Percentiles rank a stretch among this genome's conserved stretches.
These are phyloP conservation scores for Tolmerus cingulatus DNA, from an alignment of 2,888 invertebrate species.

Conservation along the genomic window DNA sequence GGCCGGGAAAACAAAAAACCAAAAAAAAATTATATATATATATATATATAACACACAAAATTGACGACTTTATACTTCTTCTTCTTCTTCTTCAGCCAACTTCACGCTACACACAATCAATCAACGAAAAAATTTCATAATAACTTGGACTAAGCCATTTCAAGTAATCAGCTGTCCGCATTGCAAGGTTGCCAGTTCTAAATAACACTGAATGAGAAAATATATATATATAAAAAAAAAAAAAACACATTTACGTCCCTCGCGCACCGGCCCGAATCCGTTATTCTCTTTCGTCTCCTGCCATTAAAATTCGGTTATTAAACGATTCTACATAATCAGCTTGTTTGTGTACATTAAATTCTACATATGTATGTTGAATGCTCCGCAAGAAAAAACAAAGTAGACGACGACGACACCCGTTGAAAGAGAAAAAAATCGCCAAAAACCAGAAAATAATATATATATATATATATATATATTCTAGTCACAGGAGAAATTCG, in stretches of 20 bases:
- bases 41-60: too few relatives aligned
- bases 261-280: conserved; percentile 23
- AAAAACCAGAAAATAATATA: not conserved
- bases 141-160: conserved; percentile 27
- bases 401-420: not conserved
- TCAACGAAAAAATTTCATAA: conserved; percentile 40
- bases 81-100: not conserved
- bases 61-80: not conserved
- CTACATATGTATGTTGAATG: conserved; percentile 10
- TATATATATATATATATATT: not conserved
- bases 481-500: conserved; percentile 35
- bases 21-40: too few relatives aligned
- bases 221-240: too few relatives aligned
- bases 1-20: not conserved
- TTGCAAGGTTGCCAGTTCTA: conserved; percentile 42
- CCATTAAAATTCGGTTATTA: conserved; percentile 39
- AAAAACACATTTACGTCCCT: not conserved
- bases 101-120: conserved; percentile 37
- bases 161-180: conserved; percentile 42
- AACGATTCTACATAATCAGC: conserved; percentile 40
- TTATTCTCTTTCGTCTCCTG: not conserved
- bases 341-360: conserved; percentile 30
- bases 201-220: conserved; percentile 36
- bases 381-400: not conserved
- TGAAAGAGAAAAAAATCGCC: not conserved